These are phyloP conservation scores for Kryptolebias marmoratus DNA, from an alignment of 2,113 vertebrate genomes.

Conservation along the genomic window DNA sequence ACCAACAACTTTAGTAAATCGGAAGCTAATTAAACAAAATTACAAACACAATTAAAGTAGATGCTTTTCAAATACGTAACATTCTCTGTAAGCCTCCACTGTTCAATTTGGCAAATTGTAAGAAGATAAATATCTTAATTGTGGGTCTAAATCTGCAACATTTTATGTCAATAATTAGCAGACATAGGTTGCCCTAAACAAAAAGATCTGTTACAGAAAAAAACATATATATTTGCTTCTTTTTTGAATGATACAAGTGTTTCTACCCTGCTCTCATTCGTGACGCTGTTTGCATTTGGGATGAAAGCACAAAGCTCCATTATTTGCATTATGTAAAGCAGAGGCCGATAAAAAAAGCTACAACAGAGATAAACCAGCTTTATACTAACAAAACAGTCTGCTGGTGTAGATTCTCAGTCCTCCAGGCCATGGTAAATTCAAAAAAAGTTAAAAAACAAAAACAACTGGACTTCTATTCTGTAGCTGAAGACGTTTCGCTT, in stretches of 20 bases:
- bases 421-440: too few relatives aligned
- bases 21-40: constrained; percentile 34
- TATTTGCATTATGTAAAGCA: neutral
- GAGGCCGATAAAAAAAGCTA: neutral
- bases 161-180: neutral
- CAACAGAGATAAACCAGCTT: neutral
- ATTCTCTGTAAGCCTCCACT: neutral
- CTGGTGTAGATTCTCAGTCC: too few relatives aligned
- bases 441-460: too few relatives aligned
- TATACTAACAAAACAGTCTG: too few relatives aligned
- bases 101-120: neutral
- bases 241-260: neutral
- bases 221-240: neutral
- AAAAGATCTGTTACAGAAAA: neutral
- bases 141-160: neutral
- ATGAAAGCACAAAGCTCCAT: neutral
- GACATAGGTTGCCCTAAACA: too few relatives aligned
- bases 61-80: constrained; percentile 2
- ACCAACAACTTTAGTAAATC: constrained; percentile 31
- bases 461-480: too few relatives aligned
- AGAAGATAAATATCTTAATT: neutral
- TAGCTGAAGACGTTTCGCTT: too few relatives aligned
- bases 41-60: neutral
- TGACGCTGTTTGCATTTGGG: neutral
- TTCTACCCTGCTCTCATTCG: neutral